A percentile compares a stretch with the other conserved stretches of the same genome.
phyloP scores from a whole-genome alignment of 2,113 vertebrate species.

The Rhinoderma darwinii region DNA sequence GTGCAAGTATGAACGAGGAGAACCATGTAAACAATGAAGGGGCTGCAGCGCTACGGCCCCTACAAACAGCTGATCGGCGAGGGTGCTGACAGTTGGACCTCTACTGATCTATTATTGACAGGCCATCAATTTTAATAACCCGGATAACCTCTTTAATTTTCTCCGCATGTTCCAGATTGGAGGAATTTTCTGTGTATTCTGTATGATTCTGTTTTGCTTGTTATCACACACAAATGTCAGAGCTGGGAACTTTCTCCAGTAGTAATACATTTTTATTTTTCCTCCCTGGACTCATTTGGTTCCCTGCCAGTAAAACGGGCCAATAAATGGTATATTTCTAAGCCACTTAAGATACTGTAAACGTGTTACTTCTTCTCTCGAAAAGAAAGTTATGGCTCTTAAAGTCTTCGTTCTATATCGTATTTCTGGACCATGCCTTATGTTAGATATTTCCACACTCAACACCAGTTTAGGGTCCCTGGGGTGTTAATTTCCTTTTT shows the following conservation, averaged over 20 bases:
- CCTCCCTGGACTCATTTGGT: neutral
- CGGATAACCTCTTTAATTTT: no score
- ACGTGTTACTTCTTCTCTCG: slow-evolving; percentile 19
- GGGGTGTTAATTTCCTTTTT: slow-evolving; percentile 48
- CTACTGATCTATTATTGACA: no score
- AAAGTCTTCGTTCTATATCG: slow-evolving; percentile 32
- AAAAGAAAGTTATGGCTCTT: slow-evolving; percentile 35
- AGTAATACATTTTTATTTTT: slow-evolving; percentile 31
- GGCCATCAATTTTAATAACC: no score
- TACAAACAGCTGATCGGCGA: no score
- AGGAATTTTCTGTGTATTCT: neutral
- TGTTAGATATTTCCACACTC: slow-evolving; percentile 30
- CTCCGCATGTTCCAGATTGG: neutral
- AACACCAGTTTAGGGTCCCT: slow-evolving; percentile 13
- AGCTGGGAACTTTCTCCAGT: neutral
- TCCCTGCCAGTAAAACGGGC: neutral
- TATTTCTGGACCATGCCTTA: slow-evolving; percentile 32
- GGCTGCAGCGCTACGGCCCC: no score
- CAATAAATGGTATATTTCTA: slow-evolving; percentile 2
- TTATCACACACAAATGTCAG: slow-evolving; percentile 17
- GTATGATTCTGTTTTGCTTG: neutral
- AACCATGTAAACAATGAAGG: no score
- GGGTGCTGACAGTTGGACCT: no score
- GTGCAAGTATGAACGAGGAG: no score
- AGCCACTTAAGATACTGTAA: slow-evolving; percentile 33